Percentiles rank a stretch among this genome's conserved stretches.
Conservation (phyloP, 2,113 vertebrate genomes). For the Stegastes partitus region DNA sequence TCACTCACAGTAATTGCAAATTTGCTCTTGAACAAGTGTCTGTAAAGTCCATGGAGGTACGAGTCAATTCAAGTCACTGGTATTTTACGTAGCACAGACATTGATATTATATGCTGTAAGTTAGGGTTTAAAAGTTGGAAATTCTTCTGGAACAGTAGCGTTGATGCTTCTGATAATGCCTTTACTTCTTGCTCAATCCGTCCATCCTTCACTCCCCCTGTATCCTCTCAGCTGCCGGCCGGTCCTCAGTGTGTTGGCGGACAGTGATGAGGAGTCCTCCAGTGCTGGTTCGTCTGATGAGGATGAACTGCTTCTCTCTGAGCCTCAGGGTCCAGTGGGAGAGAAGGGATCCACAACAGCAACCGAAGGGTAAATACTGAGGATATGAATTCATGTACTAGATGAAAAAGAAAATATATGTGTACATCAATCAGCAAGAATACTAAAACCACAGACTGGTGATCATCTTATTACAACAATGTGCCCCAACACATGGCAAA, state of each 20-base stretch:
- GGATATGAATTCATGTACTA: slow-evolving; percentile 7
- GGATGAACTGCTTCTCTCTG: slow-evolving; percentile 82
- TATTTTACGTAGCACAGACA: too few relatives aligned
- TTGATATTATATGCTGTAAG: too few relatives aligned
- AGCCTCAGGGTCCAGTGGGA: slow-evolving; percentile 74
- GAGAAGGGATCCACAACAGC: slow-evolving; percentile 74
- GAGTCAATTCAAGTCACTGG: too few relatives aligned
- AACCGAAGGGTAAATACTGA: slow-evolving; percentile 83
- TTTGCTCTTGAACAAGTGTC: not conserved
- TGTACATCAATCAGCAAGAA: too few relatives aligned
- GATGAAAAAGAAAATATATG: too few relatives aligned
- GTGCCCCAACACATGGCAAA: too few relatives aligned
- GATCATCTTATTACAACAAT: too few relatives aligned
- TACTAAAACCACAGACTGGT: too few relatives aligned
- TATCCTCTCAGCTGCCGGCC: slow-evolving; percentile 69
- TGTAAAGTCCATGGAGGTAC: not conserved
- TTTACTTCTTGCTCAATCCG: not conserved
- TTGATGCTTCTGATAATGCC: not conserved
- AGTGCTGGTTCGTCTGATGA: slow-evolving; percentile 91
- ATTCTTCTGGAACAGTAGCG: not conserved
- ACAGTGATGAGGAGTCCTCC: slow-evolving; percentile 92
- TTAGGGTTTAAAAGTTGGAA: too few relatives aligned
- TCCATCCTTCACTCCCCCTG: not conserved
- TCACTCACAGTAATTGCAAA: not conserved
- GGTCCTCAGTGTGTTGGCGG: slow-evolving; percentile 84